Base-by-base conservation (phyloP, 1,140 invertebrate genomes). In the Zaprionus taronus region DNA sequence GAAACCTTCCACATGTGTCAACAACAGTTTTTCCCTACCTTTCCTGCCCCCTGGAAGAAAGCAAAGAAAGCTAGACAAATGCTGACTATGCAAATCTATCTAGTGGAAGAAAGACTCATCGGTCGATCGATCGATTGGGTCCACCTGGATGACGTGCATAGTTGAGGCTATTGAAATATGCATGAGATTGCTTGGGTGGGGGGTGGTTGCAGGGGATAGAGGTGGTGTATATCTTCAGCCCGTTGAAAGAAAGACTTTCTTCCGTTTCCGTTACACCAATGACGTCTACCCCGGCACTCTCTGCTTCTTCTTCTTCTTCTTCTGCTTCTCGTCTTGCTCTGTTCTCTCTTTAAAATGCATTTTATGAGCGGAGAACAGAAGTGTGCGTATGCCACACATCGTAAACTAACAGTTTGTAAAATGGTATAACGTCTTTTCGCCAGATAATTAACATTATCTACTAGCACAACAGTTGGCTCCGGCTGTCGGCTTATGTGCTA, bases 351-450 rank as follows among this genome's bases (percentile, higher is more conserved):
- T 15, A 6, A 58, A 41, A 24, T 70, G 65, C 66, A 73, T 73
- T 81, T 65, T 69, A 58, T 56, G 63, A 80, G 24, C 60, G 53
- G 53, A 15, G 38, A 26, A 77, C 72, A 89, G 84, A 83, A 86
- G 83, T 87, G 82, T 81, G 79, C 73, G 77, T 73, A 51, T 58
- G 47, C 70, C 72, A 79, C 84, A 89, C 85, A 79, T 79, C 85
- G 68, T 89, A 90, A 89, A 90, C 76, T 85, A 89, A 84, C 85
- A 89, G 77, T 72, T 75, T 67, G 62, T 67, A 66, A 79, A 80
- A 79, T 77, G 58, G 15, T 72, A 56, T 71, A 75, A 77, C 31
- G 38, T 44, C 36, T 47, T 47, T 47, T 31, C 53, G 36, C 12
- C 26, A 44, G 66, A 36, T 63, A 84, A 89, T 89, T 89, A 89